phyloP scores from a whole-genome alignment of 2,113 vertebrate species.

The Emydura subglobosa region DNA sequence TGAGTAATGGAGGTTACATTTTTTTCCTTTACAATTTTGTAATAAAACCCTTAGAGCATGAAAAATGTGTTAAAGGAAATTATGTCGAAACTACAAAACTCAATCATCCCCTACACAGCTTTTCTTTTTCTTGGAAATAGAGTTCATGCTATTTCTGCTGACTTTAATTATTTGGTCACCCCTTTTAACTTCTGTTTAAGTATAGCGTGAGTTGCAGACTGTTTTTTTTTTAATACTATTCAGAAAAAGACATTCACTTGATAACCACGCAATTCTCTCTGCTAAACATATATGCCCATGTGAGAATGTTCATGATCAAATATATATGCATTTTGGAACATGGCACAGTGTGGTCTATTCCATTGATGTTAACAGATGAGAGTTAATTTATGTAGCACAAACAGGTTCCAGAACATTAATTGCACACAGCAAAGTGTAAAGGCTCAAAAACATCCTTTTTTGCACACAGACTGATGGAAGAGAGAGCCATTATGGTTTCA shows the following conservation, averaged over 20 bases:
- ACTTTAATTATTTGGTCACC: neutral
- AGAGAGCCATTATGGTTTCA: neutral
- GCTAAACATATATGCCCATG: neutral
- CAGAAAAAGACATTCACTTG: neutral
- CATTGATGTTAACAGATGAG: neutral
- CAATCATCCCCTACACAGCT: neutral
- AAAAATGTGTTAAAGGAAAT: neutral
- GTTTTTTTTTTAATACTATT: neutral
- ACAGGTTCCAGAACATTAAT: neutral
- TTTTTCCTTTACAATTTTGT: neutral
- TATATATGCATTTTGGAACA: neutral
- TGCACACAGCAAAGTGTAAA: neutral
- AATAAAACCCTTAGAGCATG: neutral
- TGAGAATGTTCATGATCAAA: neutral
- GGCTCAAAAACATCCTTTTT: neutral
- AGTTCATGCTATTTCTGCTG: neutral
- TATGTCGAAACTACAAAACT: neutral
- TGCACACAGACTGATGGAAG: neutral
- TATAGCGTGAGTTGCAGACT: neutral
- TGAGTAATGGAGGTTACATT: neutral
- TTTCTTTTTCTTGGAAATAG: neutral
- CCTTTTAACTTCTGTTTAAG: neutral
- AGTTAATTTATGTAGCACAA: neutral
- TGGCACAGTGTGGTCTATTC: neutral
- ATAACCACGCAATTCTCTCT: neutral